Conservation (phyloP, 2,888 invertebrate genomes). For the Silvanus unidentatus region DNA sequence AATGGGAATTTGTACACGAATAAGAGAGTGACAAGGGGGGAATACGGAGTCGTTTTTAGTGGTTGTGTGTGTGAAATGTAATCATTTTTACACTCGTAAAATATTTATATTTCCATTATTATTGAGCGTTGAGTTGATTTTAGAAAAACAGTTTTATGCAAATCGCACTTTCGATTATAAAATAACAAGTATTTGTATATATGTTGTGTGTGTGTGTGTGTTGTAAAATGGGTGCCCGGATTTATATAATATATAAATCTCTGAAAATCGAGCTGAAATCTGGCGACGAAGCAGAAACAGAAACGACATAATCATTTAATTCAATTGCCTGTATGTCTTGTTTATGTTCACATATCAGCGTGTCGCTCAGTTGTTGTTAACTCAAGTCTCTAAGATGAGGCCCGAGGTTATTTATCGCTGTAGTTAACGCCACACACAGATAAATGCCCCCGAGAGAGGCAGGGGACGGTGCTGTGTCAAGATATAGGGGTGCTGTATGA, state of each 20-base stretch:
- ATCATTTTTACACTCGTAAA: conserved; percentile 4
- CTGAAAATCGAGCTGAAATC: conserved; percentile 28
- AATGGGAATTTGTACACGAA: too few relatives aligned
- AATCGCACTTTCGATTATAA: too few relatives aligned
- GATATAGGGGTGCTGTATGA: too few relatives aligned
- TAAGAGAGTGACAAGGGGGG: too few relatives aligned
- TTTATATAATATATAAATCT: conserved; percentile 30
- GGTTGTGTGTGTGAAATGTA: neutral
- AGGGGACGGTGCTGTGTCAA: too few relatives aligned
- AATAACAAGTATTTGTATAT: neutral
- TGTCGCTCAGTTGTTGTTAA: conserved; percentile 30
- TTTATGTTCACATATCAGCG: conserved; percentile 40
- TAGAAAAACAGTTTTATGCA: too few relatives aligned
- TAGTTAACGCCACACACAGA: conserved; percentile 35
- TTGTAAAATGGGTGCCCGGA: conserved; percentile 18
- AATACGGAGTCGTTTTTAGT: too few relatives aligned
- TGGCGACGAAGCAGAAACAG: conserved; percentile 28
- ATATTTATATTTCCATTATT: conserved; percentile 1
- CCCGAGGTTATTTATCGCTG: conserved; percentile 36
- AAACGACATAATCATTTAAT: conserved; percentile 39
- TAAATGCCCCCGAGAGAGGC: conserved; percentile 22
- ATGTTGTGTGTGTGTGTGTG: neutral
- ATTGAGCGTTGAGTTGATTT: neutral
- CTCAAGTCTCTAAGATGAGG: conserved; percentile 26
- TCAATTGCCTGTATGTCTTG: conserved; percentile 37